A percentile compares a stretch with the other conserved stretches of the same genome.
These are phyloP conservation scores for Volucella inflata DNA, from an alignment of 2,888 invertebrate genomes.

Conservation along the genomic window DNA sequence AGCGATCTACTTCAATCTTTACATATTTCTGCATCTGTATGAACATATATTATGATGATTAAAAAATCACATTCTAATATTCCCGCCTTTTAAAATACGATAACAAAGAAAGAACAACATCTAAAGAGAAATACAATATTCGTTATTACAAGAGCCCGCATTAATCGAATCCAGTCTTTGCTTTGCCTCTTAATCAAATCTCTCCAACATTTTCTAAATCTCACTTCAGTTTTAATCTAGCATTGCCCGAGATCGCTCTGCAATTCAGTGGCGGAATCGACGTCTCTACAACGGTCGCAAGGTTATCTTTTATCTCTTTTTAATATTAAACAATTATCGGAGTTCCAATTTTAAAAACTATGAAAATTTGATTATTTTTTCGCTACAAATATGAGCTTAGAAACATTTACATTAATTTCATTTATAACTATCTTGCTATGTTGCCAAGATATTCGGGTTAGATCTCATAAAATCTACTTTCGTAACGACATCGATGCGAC, in stretches of 20 bases:
- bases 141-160: too few relatives aligned
- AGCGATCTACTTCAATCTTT: too few relatives aligned
- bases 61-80: too few relatives aligned
- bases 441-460: neutral
- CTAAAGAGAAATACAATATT: too few relatives aligned
- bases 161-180: neutral
- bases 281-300: slow-evolving; percentile 36
- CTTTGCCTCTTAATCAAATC: neutral
- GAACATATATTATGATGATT: too few relatives aligned
- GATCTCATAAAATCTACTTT: slow-evolving; percentile 36
- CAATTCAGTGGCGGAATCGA: neutral
- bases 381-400: slow-evolving; percentile 38
- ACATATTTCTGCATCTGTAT: too few relatives aligned
- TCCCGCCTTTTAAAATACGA: too few relatives aligned
- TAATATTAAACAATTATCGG: slow-evolving; percentile 7
- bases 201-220: slow-evolving; percentile 41
- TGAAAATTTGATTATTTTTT: slow-evolving; percentile 18
- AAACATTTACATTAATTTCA: neutral
- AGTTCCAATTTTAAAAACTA: neutral
- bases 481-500: slow-evolving; percentile 62
- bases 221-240: slow-evolving; percentile 49
- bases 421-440: slow-evolving; percentile 25
- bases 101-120: too few relatives aligned
- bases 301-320: slow-evolving; percentile 52
- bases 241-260: slow-evolving; percentile 19